Base-by-base conservation (phyloP, 2,888 invertebrate genomes). In the Phorcus lineatus region DNA sequence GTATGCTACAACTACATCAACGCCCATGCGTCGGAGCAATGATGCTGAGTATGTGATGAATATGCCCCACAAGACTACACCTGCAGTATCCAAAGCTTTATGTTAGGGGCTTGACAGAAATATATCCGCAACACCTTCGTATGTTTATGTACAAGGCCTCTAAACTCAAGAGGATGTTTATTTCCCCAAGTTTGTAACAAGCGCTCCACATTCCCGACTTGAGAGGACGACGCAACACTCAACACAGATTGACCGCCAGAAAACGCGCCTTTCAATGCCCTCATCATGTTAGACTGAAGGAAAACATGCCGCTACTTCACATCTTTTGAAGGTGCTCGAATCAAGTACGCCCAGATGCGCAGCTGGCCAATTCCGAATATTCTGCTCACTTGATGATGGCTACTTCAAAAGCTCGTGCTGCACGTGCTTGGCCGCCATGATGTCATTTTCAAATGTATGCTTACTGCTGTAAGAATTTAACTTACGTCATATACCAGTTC, bases 181-280 rank as follows among this genome's bases (percentile, higher is more conserved):
- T 62, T 62, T 62, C 62, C 62, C 62, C 62, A 62, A 62, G 62
- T 62, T 62, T 62, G 62, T 62, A 62, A 62, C 62, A 19, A 62
- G 28, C 62, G 62, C 62, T 62, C 62, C 13, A 62, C 62, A 62
- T 62, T 62, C 62, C 62, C 62, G 17, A 62, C 62, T 62, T 28
- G 62, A 28, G 28, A 62, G 28, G 24, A 62, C 62, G 28, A 28
- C 62, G 62, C 28, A 62, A 62, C 62, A 28, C 62, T 62, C 62
- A 62, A 62, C 62, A 62, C 62, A 62, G 24, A 62, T 62, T 62
- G 62, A 62, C 62, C 62, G 62, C 28, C 28, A 24, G 62, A 62
- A 62, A 62, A 62, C 62, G 24, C 62, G 62, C 62, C 62, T 28
- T 62, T 28, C 28, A 62, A 28, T 62, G 62, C 16, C 28, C 62